Evolutionary conservation across 2,888 invertebrate genomes (phyloP), one percentile per base, ranked within the genome.

Genomic region (Mechanitis messenoides): DNA sequence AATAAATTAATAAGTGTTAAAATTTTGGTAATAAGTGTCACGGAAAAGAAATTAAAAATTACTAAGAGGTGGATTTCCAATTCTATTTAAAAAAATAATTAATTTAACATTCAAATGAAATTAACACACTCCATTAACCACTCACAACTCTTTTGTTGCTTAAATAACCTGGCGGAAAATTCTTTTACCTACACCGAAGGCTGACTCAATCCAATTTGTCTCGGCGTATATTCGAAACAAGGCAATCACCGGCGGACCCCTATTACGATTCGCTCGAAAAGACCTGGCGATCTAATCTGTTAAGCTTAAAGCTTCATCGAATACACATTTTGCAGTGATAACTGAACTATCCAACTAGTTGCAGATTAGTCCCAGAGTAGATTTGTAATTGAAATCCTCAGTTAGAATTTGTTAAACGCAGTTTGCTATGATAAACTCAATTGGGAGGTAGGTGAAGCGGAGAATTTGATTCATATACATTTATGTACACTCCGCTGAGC

Each of bases 121-220:
- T 58, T 45, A 59, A 59, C 54, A 45, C 54, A 28, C 35, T 56
- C 31, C 46, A 46, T 55, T 46, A 61, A 59, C 55, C 50, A 55
- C 45, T 50, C 28, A 50, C 28, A 50, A 50, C 46, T 53, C 53
- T 62, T 64, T 50, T 58, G 50, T 61, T 66, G 60, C 58, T 59
- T 64, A 61, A 63, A 59, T 54, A 53, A 58, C 60, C 61, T 53
- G 54, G 60, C 58, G 60, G 61, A 67, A 65, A 67, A 66, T 67
- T 68, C 65, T 71, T 72, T 74, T 71, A 77, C 78, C 75, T 78
- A 62, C 67, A 63, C 77, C 79, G 78, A 75, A 79, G 77, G 79
- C 80, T 83, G 83, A 78, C 79, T 76, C 77, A 77, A 85, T 85
- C 84, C 86, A 87, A 87, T 87, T 87, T 86, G 83, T 82, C 80